Conservation (phyloP, 2,797 vertebrate genomes). For the Pogoniulus pusillus region DNA sequence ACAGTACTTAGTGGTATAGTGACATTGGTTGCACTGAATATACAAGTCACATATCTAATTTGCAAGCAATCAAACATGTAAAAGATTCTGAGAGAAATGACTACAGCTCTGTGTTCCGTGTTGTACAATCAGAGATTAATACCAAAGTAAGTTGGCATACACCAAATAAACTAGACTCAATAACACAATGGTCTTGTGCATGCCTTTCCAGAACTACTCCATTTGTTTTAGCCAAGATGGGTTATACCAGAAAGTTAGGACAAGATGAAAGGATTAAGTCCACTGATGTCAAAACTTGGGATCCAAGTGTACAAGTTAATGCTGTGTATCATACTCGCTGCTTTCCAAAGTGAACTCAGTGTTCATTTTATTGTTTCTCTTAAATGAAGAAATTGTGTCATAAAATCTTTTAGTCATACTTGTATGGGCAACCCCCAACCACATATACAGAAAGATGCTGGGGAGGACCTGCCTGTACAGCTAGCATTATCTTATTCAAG, state of each 20-base stretch:
- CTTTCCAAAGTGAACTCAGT: not conserved
- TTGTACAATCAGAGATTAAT: not conserved
- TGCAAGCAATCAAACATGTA: not conserved
- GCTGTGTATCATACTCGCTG: not conserved
- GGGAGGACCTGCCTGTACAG: not conserved
- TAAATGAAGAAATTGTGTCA: not conserved
- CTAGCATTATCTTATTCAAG: not conserved
- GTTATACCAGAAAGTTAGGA: not conserved
- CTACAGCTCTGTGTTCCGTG: not conserved
- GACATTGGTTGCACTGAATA: fast-evolving
- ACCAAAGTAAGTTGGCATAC: not conserved
- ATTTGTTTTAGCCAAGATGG: not conserved
- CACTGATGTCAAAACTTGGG: not conserved
- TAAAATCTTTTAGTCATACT: not conserved
- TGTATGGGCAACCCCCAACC: not conserved
- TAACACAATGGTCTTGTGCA: not conserved
- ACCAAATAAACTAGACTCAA: not conserved
- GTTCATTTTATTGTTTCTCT: not conserved
- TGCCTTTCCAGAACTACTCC: not conserved
- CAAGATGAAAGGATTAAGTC: not conserved
- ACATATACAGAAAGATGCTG: not conserved
- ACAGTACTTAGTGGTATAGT: not conserved
- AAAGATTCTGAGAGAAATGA: not conserved
- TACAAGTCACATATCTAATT: not conserved
- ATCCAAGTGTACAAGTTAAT: not conserved